Conservation (phyloP, 2,888 invertebrate genomes). For the Callyntrura sp. region DNA sequence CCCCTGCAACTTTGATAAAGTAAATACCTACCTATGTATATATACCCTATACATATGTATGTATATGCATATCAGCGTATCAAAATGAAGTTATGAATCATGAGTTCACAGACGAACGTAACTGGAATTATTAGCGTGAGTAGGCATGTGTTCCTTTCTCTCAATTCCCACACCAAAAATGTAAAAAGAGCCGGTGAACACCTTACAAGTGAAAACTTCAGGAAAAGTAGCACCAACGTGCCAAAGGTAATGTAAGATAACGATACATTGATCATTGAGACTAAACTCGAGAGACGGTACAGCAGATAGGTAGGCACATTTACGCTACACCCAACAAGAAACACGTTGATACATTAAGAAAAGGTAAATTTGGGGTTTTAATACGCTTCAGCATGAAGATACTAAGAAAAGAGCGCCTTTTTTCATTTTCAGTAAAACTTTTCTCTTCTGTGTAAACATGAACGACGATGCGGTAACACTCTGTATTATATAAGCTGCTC, state of each 20-base stretch:
- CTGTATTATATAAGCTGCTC: neutral
- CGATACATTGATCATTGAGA: conserved; percentile 7
- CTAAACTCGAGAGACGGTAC: neutral
- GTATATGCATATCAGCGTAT: neutral
- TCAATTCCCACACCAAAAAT: neutral
- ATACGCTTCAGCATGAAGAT: too few species aligned
- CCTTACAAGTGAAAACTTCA: neutral
- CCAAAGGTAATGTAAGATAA: neutral
- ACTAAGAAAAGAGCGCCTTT: too few species aligned
- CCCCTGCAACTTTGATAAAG: neutral
- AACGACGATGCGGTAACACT: neutral
- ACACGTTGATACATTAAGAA: neutral
- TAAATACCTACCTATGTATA: too few species aligned
- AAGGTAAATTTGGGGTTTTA: too few species aligned
- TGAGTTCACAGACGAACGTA: neutral
- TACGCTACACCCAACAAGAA: neutral
- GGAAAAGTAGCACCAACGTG: neutral
- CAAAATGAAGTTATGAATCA: neutral
- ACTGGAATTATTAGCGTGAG: neutral
- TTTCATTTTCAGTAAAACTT: too few species aligned
- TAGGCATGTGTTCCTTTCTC: too few species aligned
- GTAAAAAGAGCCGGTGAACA: neutral
- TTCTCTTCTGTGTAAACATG: neutral
- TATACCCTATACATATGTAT: too few species aligned
- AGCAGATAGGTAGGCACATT: neutral